Conservation (phyloP, 2,888 invertebrate genomes). For the Yponomeuta plumbellus region DNA sequence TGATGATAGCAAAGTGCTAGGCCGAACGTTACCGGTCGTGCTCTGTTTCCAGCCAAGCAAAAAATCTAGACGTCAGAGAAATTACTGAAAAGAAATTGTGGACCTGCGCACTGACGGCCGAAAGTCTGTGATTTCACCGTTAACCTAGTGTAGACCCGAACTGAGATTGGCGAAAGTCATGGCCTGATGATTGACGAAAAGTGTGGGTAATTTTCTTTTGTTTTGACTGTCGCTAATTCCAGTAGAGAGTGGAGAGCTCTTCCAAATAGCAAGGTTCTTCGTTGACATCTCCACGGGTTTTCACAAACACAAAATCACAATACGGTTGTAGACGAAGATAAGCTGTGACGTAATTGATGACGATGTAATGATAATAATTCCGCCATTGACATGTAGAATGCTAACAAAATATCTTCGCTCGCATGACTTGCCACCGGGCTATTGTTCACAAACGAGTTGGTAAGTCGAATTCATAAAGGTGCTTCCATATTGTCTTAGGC, state of each 20-base stretch:
- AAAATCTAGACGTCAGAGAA: constrained; percentile 24
- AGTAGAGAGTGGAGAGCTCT: not conserved
- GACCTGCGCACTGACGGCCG: constrained; percentile 29
- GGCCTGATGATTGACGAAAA: not conserved
- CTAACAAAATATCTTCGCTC: constrained; percentile 40
- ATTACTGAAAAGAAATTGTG: constrained; percentile 31
- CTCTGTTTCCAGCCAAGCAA: constrained; percentile 51
- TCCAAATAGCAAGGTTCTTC: not conserved
- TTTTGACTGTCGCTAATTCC: not conserved
- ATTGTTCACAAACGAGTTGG: constrained; percentile 48
- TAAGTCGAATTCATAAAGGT: constrained; percentile 34
- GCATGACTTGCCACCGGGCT: constrained; percentile 41
- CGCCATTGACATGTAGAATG: constrained; percentile 20
- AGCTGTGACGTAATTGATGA: not conserved
- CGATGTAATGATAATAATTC: constrained; percentile 1
- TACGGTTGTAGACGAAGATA: no score
- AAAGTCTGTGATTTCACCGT: constrained; percentile 5
- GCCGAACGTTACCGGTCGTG: constrained; percentile 59
- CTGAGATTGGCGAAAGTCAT: not conserved
- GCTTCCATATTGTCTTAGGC: not conserved
- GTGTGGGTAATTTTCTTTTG: not conserved
- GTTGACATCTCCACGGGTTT: not conserved
- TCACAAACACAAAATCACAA: no score
- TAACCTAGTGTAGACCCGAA: not conserved
- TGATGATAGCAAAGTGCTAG: constrained; percentile 10